A percentile compares a stretch with the other conserved stretches of the same genome.
Conservation (phyloP, 2,797 vertebrate genomes). For the Manis crassicaudata region DNA sequence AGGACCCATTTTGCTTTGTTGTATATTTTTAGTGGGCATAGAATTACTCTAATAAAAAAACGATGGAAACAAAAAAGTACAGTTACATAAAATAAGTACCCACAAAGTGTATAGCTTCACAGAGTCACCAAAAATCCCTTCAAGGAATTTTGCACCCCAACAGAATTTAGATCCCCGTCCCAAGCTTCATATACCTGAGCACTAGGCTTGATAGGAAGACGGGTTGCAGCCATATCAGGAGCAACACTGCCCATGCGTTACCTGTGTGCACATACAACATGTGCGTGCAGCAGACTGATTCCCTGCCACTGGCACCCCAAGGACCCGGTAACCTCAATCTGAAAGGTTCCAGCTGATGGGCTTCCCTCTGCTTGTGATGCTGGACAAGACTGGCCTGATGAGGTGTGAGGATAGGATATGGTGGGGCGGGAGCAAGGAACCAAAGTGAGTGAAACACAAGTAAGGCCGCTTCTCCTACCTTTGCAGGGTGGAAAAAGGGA, state of each 20-base stretch:
- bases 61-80: conserved; percentile 6
- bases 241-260: neutral
- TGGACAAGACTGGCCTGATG: neutral
- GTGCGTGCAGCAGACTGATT: too few relatives aligned
- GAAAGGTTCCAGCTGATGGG: neutral
- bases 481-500: neutral
- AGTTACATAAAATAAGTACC: neutral
- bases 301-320: neutral
- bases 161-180: neutral
- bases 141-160: neutral
- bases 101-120: neutral
- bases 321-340: neutral
- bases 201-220: neutral
- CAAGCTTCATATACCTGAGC: neutral
- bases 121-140: neutral
- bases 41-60: conserved; percentile 40
- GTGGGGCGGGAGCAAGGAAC: neutral
- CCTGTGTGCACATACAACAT: neutral
- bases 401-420: too few relatives aligned
- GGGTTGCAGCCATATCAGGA: too few relatives aligned
- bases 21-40: conserved; percentile 33
- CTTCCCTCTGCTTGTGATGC: neutral
- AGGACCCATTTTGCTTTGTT: neutral
- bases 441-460: neutral
- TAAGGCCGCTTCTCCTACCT: neutral